phyloP scores from a whole-genome alignment of 2,888 invertebrate genomes.

The Koerneria pararmatus region DNA sequence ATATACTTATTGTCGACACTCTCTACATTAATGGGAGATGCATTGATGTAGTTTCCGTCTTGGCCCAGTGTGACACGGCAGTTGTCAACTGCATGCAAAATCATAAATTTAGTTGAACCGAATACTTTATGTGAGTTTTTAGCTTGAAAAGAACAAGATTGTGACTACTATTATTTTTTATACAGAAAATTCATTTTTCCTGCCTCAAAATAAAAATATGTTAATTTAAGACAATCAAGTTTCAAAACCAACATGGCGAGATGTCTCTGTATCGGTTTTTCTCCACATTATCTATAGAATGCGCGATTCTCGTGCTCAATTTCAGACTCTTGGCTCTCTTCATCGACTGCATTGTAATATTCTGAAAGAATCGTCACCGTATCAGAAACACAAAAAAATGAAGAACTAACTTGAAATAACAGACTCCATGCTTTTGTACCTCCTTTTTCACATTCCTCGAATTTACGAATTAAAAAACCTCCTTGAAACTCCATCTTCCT shows the following conservation, averaged over 20 bases:
- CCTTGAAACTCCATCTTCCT: too few species aligned
- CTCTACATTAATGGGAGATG: constrained; percentile 41
- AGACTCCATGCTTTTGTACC: not conserved
- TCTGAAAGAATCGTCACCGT: constrained; percentile 12
- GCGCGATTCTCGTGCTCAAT: constrained; percentile 27
- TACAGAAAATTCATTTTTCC: not conserved
- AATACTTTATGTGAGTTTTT: not conserved
- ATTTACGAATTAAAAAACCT: too few species aligned
- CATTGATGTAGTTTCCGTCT: constrained; percentile 50
- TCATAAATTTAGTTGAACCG: too few species aligned
- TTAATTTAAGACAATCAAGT: not conserved
- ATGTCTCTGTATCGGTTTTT: constrained; percentile 53
- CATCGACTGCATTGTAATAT: constrained; percentile 20
- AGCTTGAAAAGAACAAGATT: not conserved
- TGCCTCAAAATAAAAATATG: not conserved
- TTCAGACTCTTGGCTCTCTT: constrained; percentile 26
- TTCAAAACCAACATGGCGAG: constrained; percentile 42
- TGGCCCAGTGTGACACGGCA: constrained; percentile 37
- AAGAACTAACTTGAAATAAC: not conserved
- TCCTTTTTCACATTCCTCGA: not conserved
- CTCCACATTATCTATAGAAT: constrained; percentile 29
- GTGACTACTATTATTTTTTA: too few species aligned
- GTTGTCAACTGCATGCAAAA: constrained; percentile 46
- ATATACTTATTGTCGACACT: constrained; percentile 44
- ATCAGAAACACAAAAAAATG: not conserved